Percentiles rank a stretch among this genome's conserved stretches.
These are phyloP conservation scores for Drosophila novamexicana DNA, from an alignment of 1,140 invertebrate genomes.

Conservation along the genomic window DNA sequence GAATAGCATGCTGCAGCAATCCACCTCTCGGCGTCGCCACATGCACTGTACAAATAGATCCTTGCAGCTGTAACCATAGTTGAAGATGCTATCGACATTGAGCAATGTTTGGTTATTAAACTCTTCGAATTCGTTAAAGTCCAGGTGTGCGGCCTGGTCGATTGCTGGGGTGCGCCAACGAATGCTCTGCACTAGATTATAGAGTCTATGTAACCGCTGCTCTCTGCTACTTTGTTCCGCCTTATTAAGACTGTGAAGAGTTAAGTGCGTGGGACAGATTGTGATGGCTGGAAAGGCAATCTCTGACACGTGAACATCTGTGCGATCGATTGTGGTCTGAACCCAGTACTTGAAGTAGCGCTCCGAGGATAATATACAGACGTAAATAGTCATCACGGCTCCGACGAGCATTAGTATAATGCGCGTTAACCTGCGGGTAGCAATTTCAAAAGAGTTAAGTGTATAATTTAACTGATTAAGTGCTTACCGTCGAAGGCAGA, in stretches of 20 bases:
- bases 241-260: background rate
- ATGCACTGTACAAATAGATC: slow-evolving; percentile 58
- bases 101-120: background rate
- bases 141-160: background rate
- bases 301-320: slow-evolving; percentile 73
- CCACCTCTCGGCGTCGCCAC: slow-evolving; percentile 50
- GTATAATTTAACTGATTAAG: background rate
- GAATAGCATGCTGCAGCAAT: slow-evolving; percentile 64
- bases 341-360: slow-evolving; percentile 76
- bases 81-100: slow-evolving; percentile 12
- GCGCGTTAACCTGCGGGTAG: slow-evolving; percentile 16
- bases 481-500: slow-evolving; percentile 41
- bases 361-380: slow-evolving; percentile 60
- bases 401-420: slow-evolving; percentile 38
- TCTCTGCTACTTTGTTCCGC: background rate
- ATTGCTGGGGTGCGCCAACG: slow-evolving; percentile 23
- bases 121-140: slow-evolving; percentile 34
- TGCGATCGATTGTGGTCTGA: slow-evolving; percentile 73
- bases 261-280: slow-evolving; percentile 58
- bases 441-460: background rate
- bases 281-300: slow-evolving; percentile 70
- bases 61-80: slow-evolving; percentile 43
- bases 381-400: slow-evolving; percentile 44
- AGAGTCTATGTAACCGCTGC: slow-evolving; percentile 4
- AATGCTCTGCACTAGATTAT: slow-evolving; percentile 44